A percentile compares a stretch with the other conserved stretches of the same genome.
Evolutionary conservation across 2,113 vertebrate species (phyloP).

Genomic region (Ochotona princeps): DNA sequence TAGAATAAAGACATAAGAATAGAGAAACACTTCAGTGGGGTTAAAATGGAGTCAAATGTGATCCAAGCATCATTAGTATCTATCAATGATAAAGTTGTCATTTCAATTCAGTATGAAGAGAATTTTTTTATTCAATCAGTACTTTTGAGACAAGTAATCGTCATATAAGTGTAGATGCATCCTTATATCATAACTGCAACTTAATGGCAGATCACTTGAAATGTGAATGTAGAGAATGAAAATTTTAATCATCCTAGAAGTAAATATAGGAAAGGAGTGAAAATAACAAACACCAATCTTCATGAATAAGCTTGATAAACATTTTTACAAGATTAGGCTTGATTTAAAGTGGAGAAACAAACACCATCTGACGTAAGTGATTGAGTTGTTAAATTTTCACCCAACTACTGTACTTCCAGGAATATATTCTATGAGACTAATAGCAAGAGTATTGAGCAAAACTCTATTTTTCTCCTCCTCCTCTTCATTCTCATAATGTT

Average conservation of each 20-base stretch:
- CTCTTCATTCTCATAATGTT: no score
- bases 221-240: neutral
- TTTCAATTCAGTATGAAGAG: neutral
- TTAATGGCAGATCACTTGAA: neutral
- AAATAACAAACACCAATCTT: neutral
- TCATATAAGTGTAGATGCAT: neutral
- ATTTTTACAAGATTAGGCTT: slow-evolving; percentile 28
- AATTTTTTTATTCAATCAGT: slow-evolving; percentile 7
- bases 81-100: neutral
- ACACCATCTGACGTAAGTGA: neutral
- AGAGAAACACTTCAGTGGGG: neutral
- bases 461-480: no score
- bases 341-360: slow-evolving; percentile 19
- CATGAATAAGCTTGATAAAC: neutral
- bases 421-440: slow-evolving; percentile 12
- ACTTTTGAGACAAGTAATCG: neutral
- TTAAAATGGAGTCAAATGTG: neutral
- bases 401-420: neutral
- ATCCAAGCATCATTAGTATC: neutral
- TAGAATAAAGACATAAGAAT: neutral
- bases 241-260: neutral
- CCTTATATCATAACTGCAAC: neutral
- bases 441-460: neutral
- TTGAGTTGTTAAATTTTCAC: neutral
- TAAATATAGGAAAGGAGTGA: neutral